Evolutionary conservation across 2,888 invertebrate species (phyloP), one percentile per base, ranked within the genome.

Genomic region (Diarsia rubi): DNA sequence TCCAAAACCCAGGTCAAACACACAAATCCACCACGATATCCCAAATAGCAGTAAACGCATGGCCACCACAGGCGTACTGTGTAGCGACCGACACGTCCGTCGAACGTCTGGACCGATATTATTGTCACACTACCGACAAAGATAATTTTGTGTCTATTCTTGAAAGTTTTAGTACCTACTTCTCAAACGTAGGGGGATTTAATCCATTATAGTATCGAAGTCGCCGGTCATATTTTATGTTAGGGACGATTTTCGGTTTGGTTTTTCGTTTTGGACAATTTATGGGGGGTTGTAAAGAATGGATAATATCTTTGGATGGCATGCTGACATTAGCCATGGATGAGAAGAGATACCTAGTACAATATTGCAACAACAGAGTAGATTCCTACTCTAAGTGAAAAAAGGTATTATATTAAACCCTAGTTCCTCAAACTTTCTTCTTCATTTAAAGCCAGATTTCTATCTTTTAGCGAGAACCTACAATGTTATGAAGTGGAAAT

Each of bases 51-150:
- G 12, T 2, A 69, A 79, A 72, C 16, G 4, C 27, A 62, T 77
- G 78, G 72, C 42, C n/a, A 3, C 16, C 45, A 31, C 16, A 77
- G 16, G 12, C 19, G 12, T 21, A 60, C 37, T 57, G 79, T 73
- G 76, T 73, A 70, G 70, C 79, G 76, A 24, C 75, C 47, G 65
- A 79, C 85, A 87, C 86, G 83, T 83, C 65, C 60, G 37, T 47
- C 74, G 45, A 52, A 59, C 62, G 86, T 83, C 86, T 83, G 69
- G 74, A 60, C 83, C 52, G 78, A 85, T 85, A 87, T 85, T 87
- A 85, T 87, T 87, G 86, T 85, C 49, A 80, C 75, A 72, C 73
- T 67, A 75, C 69, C 57, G 12, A 44, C 69, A 69, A 73, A 76
- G 80, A 83, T 78, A 73, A 83, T 78, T 73, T 66, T 76, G 71